Percentiles rank a stretch among this genome's conserved stretches.
Evolutionary conservation across 2,113 vertebrate genomes (phyloP).

Genomic region (Cyanocitta stelleri): DNA sequence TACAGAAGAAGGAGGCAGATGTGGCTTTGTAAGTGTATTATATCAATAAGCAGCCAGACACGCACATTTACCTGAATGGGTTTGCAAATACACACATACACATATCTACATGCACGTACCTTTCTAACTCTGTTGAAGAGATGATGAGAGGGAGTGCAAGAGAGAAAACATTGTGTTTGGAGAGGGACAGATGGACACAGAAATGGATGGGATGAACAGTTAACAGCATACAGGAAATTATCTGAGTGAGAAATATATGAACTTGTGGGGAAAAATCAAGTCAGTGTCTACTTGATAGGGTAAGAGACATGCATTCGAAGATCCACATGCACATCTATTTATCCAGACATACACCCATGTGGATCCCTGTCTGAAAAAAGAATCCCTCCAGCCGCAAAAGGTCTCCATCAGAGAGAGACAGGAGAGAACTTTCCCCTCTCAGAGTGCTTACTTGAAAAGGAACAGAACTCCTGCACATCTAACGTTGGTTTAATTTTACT

Average conservation of each 20-base stretch:
- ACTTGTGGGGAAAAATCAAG: neutral
- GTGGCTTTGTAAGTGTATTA: neutral
- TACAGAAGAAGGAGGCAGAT: neutral
- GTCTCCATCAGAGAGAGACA: neutral
- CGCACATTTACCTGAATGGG: accelerated
- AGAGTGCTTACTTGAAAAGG: neutral
- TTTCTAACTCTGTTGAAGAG: neutral
- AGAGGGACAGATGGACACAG: neutral
- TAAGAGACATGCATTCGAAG: neutral
- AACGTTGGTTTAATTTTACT: conserved; percentile 52
- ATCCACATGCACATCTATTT: neutral
- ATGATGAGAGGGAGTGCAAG: neutral
- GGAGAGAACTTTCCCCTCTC: neutral
- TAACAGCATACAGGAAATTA: accelerated
- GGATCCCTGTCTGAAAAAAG: neutral
- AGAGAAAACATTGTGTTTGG: neutral
- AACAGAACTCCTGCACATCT: neutral
- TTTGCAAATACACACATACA: neutral
- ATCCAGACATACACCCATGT: neutral
- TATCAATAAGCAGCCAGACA: neutral
- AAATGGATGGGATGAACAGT: neutral
- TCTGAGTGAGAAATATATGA: neutral
- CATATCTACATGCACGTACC: neutral
- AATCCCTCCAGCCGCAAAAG: neutral
- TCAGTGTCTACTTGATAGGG: neutral